Evolutionary conservation across 2,888 invertebrate species (phyloP).

Genomic region (Ametastegia equiseti): DNA sequence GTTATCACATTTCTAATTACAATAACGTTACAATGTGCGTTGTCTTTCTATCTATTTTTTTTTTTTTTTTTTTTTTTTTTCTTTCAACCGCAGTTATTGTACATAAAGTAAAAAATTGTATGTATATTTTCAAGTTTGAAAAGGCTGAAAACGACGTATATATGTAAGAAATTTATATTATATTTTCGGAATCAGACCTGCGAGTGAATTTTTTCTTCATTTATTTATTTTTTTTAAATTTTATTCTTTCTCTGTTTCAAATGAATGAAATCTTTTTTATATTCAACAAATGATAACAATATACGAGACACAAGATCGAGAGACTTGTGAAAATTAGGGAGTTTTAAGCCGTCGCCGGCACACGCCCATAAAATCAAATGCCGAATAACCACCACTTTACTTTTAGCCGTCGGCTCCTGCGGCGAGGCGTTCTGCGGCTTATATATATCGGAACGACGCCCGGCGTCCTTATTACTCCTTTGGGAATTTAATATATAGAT

Average conservation of each 20-base stretch:
- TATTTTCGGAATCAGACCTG: too few species aligned
- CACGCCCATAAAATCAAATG: constrained; percentile 9
- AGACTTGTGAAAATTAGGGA: constrained; percentile 8
- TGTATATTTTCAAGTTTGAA: too few species aligned
- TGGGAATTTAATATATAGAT: neutral
- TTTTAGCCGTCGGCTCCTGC: neutral
- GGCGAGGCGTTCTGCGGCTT: neutral
- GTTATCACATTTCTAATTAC: constrained; percentile 14
- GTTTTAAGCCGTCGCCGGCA: neutral
- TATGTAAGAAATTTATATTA: too few species aligned
- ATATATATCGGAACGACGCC: neutral
- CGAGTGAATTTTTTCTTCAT: too few species aligned
- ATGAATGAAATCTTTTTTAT: too few species aligned
- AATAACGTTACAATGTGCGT: constrained; percentile 15
- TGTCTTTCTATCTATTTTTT: neutral
- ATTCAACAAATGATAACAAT: neutral
- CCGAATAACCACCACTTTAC: neutral
- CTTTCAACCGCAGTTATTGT: neutral
- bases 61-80: neutral
- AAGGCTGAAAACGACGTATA: too few species aligned
- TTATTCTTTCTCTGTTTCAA: too few species aligned
- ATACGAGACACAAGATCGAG: neutral
- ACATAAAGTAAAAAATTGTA: too few species aligned
- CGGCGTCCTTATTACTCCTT: neutral
- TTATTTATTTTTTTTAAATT: too few species aligned